Base-by-base conservation (phyloP, 2,797 vertebrate genomes). In the Pipistrellus pipistrellus region DNA sequence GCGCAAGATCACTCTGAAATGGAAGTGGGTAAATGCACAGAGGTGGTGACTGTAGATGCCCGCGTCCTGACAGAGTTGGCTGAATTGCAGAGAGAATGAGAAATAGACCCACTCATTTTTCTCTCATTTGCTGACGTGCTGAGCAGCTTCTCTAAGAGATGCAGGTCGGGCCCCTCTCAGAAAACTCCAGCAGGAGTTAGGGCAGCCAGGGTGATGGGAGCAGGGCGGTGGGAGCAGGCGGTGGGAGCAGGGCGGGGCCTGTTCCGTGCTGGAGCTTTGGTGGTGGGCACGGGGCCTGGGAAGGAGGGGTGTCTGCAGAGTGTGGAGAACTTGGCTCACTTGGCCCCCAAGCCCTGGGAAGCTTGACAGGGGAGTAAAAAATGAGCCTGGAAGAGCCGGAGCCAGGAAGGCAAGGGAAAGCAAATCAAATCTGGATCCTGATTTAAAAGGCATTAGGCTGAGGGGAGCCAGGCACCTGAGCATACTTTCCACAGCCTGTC, bases 401-500 rank as follows among this genome's bases (percentile, higher is more conserved):
- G 88, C 95, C 94, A 93, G 95, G 85, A 80, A 95, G 53, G 85
- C 91, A 82, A 95, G 87, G 86, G 89, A 92, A 96, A 96, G 96
- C 68, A 90, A 95, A 94, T 92, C 92, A 93, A 95, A 91, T 91
- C 94, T 95, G 95, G 87, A 88, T 91, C 81, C 93, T 73, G 84
- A 95, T 73, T 92, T 96, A 95, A 94, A 90, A 95, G 94, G 69
- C 87, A 68, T 94, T 87, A 88, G 95, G 83, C 92, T 23, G 90
- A 93, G 86, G 77, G 75, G 64, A 96, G 94, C 95, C 96, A 90
- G 85, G 87, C 96, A 96, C 95, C 96, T 97, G 97, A 90, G 53
- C 94, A 95, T 96, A 96, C 87, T 97, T 97, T 97, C 97, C 95
- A 91, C 27, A 94, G 94, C 77, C 69, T 81, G 96, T 97, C 97